These are phyloP conservation scores for Eupithecia subfuscata DNA, from an alignment of 2,888 invertebrate genomes.

Conservation along the genomic window DNA sequence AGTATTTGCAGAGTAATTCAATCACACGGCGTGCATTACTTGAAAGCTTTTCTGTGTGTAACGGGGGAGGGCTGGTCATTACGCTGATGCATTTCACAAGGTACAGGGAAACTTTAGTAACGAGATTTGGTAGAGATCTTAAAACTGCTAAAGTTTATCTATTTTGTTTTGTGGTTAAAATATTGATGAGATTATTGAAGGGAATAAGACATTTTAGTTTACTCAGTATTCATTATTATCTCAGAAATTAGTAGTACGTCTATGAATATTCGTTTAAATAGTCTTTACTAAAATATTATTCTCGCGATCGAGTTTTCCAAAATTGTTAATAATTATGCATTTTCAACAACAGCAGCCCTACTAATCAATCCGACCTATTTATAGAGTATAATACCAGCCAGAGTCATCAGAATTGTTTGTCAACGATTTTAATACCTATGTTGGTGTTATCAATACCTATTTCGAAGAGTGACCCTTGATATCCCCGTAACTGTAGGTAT, in stretches of 20 bases:
- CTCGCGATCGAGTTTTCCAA: background rate
- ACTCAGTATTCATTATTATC: too few species aligned
- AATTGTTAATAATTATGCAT: background rate
- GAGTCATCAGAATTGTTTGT: background rate
- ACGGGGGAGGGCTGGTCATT: slow-evolving; percentile 19
- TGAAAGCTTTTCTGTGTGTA: slow-evolving; percentile 24
- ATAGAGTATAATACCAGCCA: background rate
- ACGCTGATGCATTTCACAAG: slow-evolving; percentile 14
- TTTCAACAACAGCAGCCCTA: background rate
- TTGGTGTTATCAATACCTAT: background rate
- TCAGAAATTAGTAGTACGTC: background rate
- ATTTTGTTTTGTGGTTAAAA: background rate
- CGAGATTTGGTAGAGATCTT: background rate
- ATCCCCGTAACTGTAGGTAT: background rate
- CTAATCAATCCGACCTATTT: background rate
- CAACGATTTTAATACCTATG: background rate
- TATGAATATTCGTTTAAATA: background rate
- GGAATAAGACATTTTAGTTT: background rate
- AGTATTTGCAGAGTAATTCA: slow-evolving; percentile 24
- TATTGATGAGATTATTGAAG: background rate
- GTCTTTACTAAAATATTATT: background rate
- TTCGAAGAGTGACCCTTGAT: slow-evolving; percentile 1
- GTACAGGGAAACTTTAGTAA: background rate
- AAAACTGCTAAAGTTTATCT: background rate
- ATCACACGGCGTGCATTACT: slow-evolving; percentile 24